phyloP scores from a whole-genome alignment of 2,888 invertebrate genomes.

The Synanthedon vespiformis region DNA sequence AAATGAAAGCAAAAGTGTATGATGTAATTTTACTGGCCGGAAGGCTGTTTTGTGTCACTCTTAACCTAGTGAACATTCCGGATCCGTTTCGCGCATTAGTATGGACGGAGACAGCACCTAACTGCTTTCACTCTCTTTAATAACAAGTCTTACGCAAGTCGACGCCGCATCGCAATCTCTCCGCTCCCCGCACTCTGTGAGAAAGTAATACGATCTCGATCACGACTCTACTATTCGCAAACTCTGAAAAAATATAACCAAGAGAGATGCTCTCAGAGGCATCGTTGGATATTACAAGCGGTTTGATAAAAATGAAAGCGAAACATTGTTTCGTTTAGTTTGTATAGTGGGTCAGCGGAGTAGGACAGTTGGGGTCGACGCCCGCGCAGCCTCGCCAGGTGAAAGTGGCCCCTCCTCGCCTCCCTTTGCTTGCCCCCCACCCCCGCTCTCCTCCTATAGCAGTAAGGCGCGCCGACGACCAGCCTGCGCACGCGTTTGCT shows the following conservation, averaged over 20 bases:
- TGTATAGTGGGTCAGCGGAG: constrained; percentile 62
- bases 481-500: constrained; percentile 60
- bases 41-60: constrained; percentile 49
- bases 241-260: background rate
- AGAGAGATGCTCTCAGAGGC: constrained; percentile 22
- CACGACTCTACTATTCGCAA: background rate
- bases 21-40: constrained; percentile 38
- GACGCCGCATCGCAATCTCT: constrained; percentile 35
- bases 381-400: constrained; percentile 67
- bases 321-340: constrained; percentile 53
- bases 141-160: constrained; percentile 62
- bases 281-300: constrained; percentile 57
- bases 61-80: constrained; percentile 50
- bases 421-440: constrained; percentile 9
- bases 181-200: constrained; percentile 31
- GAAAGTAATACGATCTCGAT: background rate
- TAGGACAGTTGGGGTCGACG: constrained; percentile 65
- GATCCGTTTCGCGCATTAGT: constrained; percentile 57
- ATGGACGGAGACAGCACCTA: constrained; percentile 51
- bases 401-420: constrained; percentile 59
- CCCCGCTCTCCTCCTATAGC: constrained; percentile 32
- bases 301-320: constrained; percentile 63
- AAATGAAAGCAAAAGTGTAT: constrained; percentile 29
- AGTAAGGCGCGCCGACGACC: constrained; percentile 39
- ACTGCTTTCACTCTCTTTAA: constrained; percentile 66